Percentiles rank a stretch among this genome's conserved stretches.
Conservation (phyloP, 2,113 vertebrate species). For the Psilopogon haemacephalus region DNA sequence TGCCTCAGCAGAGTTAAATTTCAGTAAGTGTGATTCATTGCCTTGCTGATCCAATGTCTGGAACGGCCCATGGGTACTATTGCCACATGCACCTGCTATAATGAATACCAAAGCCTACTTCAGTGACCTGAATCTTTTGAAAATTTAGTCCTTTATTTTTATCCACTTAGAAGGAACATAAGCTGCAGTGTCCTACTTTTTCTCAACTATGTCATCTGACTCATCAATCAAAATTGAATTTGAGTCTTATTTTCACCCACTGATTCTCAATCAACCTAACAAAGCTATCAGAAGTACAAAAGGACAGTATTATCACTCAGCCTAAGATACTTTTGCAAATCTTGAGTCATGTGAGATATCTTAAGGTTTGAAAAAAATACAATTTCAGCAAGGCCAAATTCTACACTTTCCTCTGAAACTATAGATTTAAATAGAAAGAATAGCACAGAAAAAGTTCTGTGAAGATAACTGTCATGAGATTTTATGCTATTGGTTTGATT, state of each 20-base stretch:
- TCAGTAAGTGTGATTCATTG: not conserved
- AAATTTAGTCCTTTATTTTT: constrained; percentile 69
- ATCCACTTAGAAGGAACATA: constrained; percentile 28
- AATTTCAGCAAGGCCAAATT: not conserved
- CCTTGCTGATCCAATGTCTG: not conserved
- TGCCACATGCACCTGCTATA: constrained; percentile 38
- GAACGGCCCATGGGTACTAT: constrained; percentile 12
- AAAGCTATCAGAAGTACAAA: constrained; percentile 4
- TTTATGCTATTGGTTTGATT: not conserved
- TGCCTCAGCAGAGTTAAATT: constrained; percentile 1
- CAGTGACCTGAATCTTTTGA: constrained; percentile 54
- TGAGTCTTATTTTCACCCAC: constrained; percentile 40
- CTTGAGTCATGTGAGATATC: not conserved
- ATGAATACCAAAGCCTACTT: constrained; percentile 54
- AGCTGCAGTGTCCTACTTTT: constrained; percentile 59
- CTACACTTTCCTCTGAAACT: not conserved
- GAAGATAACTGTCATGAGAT: not conserved
- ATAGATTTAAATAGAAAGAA: not conserved
- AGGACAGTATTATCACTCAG: not conserved
- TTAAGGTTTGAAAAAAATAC: not conserved
- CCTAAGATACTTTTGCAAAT: not conserved
- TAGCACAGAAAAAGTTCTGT: not conserved
- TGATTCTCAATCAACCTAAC: constrained; percentile 49
- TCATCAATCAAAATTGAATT: constrained; percentile 57
- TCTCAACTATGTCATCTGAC: constrained; percentile 51